Evolutionary conservation across 2,797 vertebrate genomes (phyloP).

Genomic region (Pseudopleuronectes americanus): DNA sequence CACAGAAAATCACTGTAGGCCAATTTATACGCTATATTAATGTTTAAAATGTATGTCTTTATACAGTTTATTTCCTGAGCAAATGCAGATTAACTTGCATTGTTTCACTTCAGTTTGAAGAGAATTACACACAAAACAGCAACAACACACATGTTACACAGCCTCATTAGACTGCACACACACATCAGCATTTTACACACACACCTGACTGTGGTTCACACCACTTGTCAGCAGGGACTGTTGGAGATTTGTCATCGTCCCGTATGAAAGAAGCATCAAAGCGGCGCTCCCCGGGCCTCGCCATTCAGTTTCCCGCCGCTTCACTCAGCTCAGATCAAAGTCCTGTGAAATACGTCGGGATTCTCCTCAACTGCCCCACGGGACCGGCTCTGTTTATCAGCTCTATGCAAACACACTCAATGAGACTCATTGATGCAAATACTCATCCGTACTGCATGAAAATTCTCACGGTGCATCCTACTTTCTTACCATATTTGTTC

Average conservation of each 20-base stretch:
- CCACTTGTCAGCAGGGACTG: constrained; percentile 53
- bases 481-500: not conserved
- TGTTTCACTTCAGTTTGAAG: constrained; percentile 2
- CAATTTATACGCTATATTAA: too few relatives aligned
- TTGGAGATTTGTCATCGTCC: constrained; percentile 66
- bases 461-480: constrained; percentile 8
- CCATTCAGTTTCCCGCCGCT: constrained; percentile 61
- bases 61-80: too few relatives aligned
- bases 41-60: too few relatives aligned
- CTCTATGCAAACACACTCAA: constrained; percentile 60
- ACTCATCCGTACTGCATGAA: constrained; percentile 7
- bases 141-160: not conserved
- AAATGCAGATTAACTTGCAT: not conserved
- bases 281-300: constrained; percentile 53
- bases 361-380: constrained; percentile 43
- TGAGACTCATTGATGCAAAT: constrained; percentile 44
- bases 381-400: constrained; percentile 61
- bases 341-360: constrained; percentile 57
- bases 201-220: constrained; percentile 34
- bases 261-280: constrained; percentile 67
- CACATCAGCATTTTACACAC: not conserved
- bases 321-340: constrained; percentile 75
- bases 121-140: not conserved
- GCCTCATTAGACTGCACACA: not conserved
- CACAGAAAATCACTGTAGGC: too few relatives aligned